These are phyloP conservation scores for Calameuta pallipes DNA, from an alignment of 2,888 invertebrate species.

Conservation along the genomic window DNA sequence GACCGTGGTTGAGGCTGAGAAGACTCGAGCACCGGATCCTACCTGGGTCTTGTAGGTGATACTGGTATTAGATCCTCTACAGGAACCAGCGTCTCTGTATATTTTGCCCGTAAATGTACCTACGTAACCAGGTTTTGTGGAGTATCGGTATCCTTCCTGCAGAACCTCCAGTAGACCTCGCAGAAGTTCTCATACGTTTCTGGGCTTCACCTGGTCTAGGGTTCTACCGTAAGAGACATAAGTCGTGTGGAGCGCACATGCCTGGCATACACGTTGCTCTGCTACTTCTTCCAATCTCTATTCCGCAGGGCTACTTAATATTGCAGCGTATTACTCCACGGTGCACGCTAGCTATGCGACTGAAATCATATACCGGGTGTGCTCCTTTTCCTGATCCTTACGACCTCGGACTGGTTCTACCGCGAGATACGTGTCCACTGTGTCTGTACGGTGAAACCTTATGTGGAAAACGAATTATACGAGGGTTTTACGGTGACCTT, in stretches of 20 bases:
- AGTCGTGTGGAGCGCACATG: constrained; percentile 49
- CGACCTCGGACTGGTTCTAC: background rate
- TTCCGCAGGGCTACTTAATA: constrained; percentile 50
- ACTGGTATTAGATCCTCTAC: background rate
- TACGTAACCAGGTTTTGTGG: background rate
- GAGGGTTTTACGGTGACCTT: background rate
- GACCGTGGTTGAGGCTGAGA: background rate
- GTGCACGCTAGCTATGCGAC: constrained; percentile 26
- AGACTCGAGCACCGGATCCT: background rate
- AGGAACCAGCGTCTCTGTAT: background rate
- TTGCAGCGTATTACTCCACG: constrained; percentile 51
- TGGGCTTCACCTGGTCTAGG: background rate
- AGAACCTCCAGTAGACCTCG: background rate
- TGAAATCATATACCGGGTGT: constrained; percentile 36
- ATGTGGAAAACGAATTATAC: background rate
- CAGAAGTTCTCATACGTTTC: background rate
- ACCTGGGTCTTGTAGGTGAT: background rate
- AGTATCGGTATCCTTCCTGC: background rate
- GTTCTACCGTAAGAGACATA: constrained; percentile 44
- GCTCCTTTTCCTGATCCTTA: constrained; percentile 15
- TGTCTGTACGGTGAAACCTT: background rate
- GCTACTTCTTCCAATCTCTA: constrained; percentile 13
- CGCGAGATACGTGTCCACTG: background rate
- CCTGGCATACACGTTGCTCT: constrained; percentile 41
- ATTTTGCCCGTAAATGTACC: background rate